Evolutionary conservation across 2,888 invertebrate genomes (phyloP).

Genomic region (Macrophya alboannulata): DNA sequence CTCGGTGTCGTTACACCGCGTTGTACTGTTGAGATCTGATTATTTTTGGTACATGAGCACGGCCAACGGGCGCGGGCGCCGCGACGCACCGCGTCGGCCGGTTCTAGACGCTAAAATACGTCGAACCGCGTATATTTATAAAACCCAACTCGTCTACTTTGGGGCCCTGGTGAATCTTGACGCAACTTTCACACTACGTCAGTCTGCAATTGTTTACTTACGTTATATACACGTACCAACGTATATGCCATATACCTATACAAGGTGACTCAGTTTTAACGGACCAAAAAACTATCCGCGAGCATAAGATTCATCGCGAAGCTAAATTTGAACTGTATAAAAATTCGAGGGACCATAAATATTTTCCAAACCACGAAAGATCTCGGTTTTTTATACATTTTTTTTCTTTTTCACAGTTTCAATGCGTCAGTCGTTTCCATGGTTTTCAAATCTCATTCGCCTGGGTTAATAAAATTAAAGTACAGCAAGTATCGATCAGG

Average conservation of each 20-base stretch:
- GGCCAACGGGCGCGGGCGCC: constrained; percentile 49
- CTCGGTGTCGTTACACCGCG: constrained; percentile 41
- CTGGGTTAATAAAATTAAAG: too few species aligned
- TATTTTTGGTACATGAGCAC: constrained; percentile 74
- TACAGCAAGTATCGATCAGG: too few species aligned
- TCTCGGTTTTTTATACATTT: background rate
- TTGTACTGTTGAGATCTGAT: constrained; percentile 64
- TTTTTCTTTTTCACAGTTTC: background rate
- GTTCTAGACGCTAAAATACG: constrained; percentile 58
- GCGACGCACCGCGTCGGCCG: constrained; percentile 49
- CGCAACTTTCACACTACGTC: constrained; percentile 33
- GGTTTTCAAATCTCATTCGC: background rate
- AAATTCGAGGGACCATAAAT: too few species aligned
- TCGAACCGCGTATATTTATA: constrained; percentile 71
- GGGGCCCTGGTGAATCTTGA: constrained; percentile 23
- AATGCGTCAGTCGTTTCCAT: constrained; percentile 3
- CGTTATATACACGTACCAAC: background rate
- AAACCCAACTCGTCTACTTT: constrained; percentile 65
- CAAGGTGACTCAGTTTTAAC: background rate
- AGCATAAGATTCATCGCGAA: too few species aligned
- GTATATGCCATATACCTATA: background rate
- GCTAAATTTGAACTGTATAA: too few species aligned
- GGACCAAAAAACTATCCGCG: too few species aligned
- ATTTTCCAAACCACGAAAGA: background rate
- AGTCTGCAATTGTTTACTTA: constrained; percentile 12